Evolutionary conservation across 2,888 invertebrate species (phyloP).

Genomic region (Scaptomyza cyrtandrae): DNA sequence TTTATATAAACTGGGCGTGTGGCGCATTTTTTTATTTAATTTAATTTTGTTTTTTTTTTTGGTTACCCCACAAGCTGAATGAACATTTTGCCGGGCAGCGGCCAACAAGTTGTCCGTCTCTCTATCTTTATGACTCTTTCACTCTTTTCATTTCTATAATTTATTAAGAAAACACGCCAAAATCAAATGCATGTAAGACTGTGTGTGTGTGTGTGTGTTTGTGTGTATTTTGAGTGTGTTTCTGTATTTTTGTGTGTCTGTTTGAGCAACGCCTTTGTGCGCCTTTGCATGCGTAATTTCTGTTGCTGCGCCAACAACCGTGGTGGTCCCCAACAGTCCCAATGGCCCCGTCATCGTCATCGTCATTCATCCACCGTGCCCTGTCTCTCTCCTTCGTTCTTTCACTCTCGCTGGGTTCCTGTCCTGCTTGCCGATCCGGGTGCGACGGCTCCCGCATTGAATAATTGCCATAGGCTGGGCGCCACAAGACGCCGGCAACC

Average conservation of each 20-base stretch:
- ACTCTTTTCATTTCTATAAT: slow-evolving; percentile 51
- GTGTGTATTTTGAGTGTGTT: slow-evolving; percentile 29
- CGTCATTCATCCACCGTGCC: not conserved
- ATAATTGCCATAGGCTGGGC: slow-evolving; percentile 79
- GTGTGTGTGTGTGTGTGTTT: slow-evolving; percentile 27
- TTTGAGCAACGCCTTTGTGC: slow-evolving; percentile 72
- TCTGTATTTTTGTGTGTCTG: slow-evolving; percentile 19
- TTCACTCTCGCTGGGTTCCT: not conserved
- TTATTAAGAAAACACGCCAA: slow-evolving; percentile 72
- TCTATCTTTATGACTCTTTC: not conserved
- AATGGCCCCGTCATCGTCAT: slow-evolving; percentile 37
- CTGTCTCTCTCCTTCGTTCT: not conserved
- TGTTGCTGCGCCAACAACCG: slow-evolving; percentile 55
- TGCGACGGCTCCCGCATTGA: slow-evolving; percentile 75
- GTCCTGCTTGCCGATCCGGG: slow-evolving; percentile 36
- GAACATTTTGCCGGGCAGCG: slow-evolving; percentile 42
- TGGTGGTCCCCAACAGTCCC: slow-evolving; percentile 53
- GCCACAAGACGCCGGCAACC: slow-evolving; percentile 64
- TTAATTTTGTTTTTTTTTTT: not conserved
- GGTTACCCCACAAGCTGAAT: slow-evolving; percentile 28
- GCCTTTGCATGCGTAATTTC: slow-evolving; percentile 75
- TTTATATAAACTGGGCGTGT: slow-evolving; percentile 46
- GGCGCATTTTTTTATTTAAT: slow-evolving; percentile 41
- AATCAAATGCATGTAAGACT: slow-evolving; percentile 48
- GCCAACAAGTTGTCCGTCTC: slow-evolving; percentile 57